Percentiles rank a stretch among this genome's conserved stretches.
Conservation (phyloP, 2,888 invertebrate species). For the Anodontia alba region DNA sequence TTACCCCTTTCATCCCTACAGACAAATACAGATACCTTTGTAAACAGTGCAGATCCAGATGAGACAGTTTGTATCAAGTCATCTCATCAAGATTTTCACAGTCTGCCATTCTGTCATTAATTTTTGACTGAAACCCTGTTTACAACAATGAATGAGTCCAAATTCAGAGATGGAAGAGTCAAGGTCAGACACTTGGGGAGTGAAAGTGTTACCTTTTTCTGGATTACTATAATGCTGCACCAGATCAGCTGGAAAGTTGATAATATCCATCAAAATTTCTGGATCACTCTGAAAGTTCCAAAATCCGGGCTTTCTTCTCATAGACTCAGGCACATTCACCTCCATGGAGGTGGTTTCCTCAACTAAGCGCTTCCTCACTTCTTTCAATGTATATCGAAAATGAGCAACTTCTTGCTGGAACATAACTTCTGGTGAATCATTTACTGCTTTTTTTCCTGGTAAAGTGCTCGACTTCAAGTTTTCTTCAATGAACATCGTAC, state of each 20-base stretch:
- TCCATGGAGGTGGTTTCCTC: not conserved
- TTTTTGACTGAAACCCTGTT: too few species aligned
- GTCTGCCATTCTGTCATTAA: too few species aligned
- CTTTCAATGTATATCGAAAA: conserved; percentile 26
- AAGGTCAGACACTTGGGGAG: too few species aligned
- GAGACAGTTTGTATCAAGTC: too few species aligned
- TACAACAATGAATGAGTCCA: too few species aligned
- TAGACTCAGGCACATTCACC: not conserved
- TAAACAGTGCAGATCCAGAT: too few species aligned
- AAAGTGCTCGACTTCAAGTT: conserved; percentile 34
- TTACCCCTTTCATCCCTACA: too few species aligned
- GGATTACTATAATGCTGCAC: not conserved
- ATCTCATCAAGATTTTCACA: too few species aligned
- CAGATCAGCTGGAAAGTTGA: not conserved
- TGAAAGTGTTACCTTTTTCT: not conserved
- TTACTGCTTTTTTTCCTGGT: conserved; percentile 12
- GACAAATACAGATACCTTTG: too few species aligned
- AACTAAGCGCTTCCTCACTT: not conserved
- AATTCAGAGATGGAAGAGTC: too few species aligned
- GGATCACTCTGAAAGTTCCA: too few species aligned
- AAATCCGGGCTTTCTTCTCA: not conserved
- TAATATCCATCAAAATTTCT: too few species aligned
- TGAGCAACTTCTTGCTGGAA: conserved; percentile 45
- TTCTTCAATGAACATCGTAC: not conserved
- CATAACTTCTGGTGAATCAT: conserved; percentile 35